These are phyloP conservation scores for Echinometra lucunter DNA, from an alignment of 53 echinoderm and acorn worm genomes.

Conservation along the genomic window DNA sequence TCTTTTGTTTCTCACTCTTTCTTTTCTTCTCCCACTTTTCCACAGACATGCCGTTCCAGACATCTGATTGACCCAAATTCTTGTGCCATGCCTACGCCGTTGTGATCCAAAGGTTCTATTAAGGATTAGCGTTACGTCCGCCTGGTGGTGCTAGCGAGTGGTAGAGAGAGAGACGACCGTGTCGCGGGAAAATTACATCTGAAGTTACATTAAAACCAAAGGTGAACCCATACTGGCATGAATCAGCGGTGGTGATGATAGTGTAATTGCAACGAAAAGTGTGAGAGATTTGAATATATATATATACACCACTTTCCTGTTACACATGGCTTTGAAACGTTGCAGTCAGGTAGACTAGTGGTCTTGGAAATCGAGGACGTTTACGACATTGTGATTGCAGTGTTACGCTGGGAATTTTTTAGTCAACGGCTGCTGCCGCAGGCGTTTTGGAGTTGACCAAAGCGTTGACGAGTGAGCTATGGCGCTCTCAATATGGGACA, in stretches of 20 bases:
- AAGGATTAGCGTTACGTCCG: slow-evolving; percentile 4
- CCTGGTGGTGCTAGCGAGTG: neutral
- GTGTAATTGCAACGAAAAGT: neutral
- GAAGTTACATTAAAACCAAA: neutral
- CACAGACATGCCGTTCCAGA: slow-evolving; percentile 30
- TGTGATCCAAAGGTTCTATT: slow-evolving; percentile 20
- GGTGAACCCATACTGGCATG: neutral
- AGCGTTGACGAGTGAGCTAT: slow-evolving; percentile 21
- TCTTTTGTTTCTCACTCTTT: neutral
- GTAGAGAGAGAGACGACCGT: neutral
- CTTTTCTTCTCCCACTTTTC: neutral
- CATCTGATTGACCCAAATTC: slow-evolving; percentile 58
- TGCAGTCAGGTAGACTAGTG: slow-evolving; percentile 16
- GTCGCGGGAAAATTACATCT: slow-evolving; percentile 7
- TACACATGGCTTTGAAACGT: slow-evolving; percentile 31
- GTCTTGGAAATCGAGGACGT: neutral
- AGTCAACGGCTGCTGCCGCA: neutral
- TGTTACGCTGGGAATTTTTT: slow-evolving; percentile 39
- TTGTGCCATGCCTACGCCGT: slow-evolving; percentile 22
- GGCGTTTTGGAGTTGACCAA: slow-evolving; percentile 10
- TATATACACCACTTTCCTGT: neutral
- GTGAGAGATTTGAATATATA: neutral
- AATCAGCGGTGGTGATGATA: neutral
- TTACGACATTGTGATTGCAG: slow-evolving; percentile 17
- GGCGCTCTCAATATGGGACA: slow-evolving; percentile 79